phyloP scores from a whole-genome alignment of 2,797 vertebrate genomes.

The Enteromius paludinosus region DNA sequence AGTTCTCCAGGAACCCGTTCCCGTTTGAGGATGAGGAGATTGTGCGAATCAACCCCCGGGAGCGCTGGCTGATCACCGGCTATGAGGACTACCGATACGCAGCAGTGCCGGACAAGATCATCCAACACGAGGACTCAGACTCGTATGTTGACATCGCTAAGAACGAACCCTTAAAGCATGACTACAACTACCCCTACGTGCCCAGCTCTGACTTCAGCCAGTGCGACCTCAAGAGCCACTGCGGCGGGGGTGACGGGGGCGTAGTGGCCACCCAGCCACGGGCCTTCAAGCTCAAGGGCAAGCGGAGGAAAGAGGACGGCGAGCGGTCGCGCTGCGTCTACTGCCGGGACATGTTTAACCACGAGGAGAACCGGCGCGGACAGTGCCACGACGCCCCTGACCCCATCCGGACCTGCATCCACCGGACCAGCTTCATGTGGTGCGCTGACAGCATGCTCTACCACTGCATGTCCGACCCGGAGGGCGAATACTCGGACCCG shows the following conservation, averaged over 20 bases:
- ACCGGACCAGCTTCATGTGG: slow-evolving; percentile 95
- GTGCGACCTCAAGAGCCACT: slow-evolving; percentile 79
- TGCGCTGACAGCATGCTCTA: slow-evolving; percentile 98
- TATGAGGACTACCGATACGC: slow-evolving; percentile 97
- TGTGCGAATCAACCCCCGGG: slow-evolving; percentile 96
- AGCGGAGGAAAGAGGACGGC: slow-evolving; percentile 47
- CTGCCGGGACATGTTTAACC: slow-evolving; percentile 92
- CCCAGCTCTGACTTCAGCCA: slow-evolving; percentile 86
- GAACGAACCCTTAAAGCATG: slow-evolving; percentile 89
- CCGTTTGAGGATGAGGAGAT: slow-evolving; percentile 94
- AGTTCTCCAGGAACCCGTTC: slow-evolving; percentile 88
- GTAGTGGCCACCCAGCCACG: slow-evolving; percentile 79
- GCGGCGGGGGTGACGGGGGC: slow-evolving; percentile 53
- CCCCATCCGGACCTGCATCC: slow-evolving; percentile 88
- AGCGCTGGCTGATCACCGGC: slow-evolving; percentile 91
- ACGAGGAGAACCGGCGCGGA: slow-evolving; percentile 88
- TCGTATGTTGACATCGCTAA: slow-evolving; percentile 93
- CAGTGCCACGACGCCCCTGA: slow-evolving; percentile 95
- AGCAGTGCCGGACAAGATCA: slow-evolving; percentile 84
- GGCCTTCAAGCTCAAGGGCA: slow-evolving; percentile 48
- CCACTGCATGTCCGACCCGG: slow-evolving; percentile 99
- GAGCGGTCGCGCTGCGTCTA: slow-evolving; percentile 88
- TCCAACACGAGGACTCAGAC: slow-evolving; percentile 85
- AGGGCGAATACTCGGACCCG: slow-evolving; percentile 96
- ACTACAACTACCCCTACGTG: slow-evolving; percentile 93